Evolutionary conservation across 1,140 invertebrate genomes (phyloP).

Genomic region (Grapholita molesta): DNA sequence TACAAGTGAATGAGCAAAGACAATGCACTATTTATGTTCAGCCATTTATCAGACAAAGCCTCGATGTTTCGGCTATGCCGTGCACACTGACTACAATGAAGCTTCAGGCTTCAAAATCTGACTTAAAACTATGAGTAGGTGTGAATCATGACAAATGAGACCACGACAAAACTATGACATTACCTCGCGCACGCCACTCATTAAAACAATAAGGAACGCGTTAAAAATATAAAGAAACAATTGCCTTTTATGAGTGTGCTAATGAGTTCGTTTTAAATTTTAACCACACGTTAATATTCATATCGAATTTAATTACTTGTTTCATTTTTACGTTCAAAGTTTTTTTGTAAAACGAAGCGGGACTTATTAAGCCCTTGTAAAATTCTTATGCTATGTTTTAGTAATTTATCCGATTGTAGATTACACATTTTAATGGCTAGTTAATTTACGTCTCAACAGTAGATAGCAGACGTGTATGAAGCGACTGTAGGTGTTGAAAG

Average conservation of each 20-base stretch:
- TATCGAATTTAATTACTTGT: conserved; percentile 26
- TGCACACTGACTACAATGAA: conserved; percentile 54
- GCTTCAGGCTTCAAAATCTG: conserved; percentile 59
- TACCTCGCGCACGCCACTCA: conserved; percentile 42
- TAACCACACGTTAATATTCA: conserved; percentile 31
- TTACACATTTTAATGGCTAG: conserved; percentile 13
- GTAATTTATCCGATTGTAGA: conserved; percentile 2
- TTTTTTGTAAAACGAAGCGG: background rate
- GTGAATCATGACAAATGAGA: conserved; percentile 52
- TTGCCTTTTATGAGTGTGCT: conserved; percentile 63
- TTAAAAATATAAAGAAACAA: conserved; percentile 69
- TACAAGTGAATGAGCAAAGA: conserved; percentile 67
- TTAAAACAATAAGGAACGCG: conserved; percentile 46
- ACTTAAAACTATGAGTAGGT: conserved; percentile 59
- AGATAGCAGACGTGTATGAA: conserved; percentile 2
- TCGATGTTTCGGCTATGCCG: conserved; percentile 59
- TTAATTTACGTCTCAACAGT: conserved; percentile 7
- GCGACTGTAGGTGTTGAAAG: conserved; percentile 12
- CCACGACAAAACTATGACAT: conserved; percentile 48
- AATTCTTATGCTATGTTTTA: background rate
- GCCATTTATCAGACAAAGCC: conserved; percentile 72
- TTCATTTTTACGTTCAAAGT: background rate
- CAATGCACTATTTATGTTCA: conserved; percentile 76
- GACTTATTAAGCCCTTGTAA: conserved; percentile 9
- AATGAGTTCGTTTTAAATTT: conserved; percentile 36